phyloP scores from a whole-genome alignment of 2,888 invertebrate genomes.

The Crossocerus cetratus region DNA sequence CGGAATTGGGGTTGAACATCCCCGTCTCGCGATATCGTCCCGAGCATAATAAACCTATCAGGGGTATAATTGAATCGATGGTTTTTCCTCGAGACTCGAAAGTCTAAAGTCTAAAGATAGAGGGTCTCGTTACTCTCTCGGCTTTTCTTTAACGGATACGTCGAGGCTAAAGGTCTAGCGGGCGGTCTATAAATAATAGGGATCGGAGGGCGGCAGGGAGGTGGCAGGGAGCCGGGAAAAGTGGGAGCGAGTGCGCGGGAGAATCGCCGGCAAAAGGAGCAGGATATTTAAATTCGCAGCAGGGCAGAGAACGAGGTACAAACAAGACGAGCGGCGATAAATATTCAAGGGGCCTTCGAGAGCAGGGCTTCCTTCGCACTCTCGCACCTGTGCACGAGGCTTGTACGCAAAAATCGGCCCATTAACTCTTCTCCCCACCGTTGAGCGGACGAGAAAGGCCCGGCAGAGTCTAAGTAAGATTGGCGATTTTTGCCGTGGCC shows the following conservation, averaged over 20 bases:
- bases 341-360: constrained; percentile 57
- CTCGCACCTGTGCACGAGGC: constrained; percentile 33
- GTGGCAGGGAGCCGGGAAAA: constrained; percentile 28
- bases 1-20: too few relatives aligned
- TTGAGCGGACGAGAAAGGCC: not conserved
- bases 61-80: too few relatives aligned
- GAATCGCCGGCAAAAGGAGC: constrained; percentile 39
- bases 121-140: constrained; percentile 30
- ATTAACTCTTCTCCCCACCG: not conserved
- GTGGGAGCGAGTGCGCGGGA: constrained; percentile 39
- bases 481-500: not conserved
- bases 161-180: constrained; percentile 16
- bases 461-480: not conserved
- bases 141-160: constrained; percentile 33
- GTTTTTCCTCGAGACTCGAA: not conserved
- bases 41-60: constrained; percentile 1
- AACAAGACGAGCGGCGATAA: constrained; percentile 59
- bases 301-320: constrained; percentile 52
- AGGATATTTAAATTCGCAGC: constrained; percentile 59
- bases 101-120: constrained; percentile 38
- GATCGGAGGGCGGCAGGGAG: constrained; percentile 1
- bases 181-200: constrained; percentile 53
- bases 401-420: not conserved
- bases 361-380: constrained; percentile 33
- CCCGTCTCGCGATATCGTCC: too few relatives aligned